phyloP scores from a whole-genome alignment of 2,113 vertebrate species.

The Saguinus imperator region DNA sequence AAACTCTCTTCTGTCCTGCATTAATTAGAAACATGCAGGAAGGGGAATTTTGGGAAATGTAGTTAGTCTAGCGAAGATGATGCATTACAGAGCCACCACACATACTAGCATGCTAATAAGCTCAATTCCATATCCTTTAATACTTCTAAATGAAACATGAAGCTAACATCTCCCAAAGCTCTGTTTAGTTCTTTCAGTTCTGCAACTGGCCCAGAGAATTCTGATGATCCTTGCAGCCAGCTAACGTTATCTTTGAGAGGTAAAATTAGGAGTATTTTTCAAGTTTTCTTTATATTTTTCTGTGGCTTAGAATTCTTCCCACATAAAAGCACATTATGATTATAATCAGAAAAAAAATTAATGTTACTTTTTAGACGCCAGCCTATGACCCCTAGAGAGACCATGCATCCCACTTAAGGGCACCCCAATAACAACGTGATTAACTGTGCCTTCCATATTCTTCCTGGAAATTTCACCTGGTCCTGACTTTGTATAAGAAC shows the following conservation, averaged over 20 bases:
- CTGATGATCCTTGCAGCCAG: not conserved
- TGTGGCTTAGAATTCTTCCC: not conserved
- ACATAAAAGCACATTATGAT: not conserved
- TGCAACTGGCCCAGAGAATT: not conserved
- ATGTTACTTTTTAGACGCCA: slow-evolving; percentile 2
- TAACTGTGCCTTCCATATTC: not conserved
- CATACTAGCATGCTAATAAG: not conserved
- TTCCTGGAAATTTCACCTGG: not conserved
- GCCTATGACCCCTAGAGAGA: not conserved
- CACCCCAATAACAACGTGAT: not conserved
- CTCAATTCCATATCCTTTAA: not conserved
- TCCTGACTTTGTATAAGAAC: not conserved
- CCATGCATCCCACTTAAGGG: not conserved
- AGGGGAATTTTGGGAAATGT: not conserved
- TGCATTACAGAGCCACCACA: not conserved
- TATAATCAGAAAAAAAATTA: slow-evolving; percentile 40
- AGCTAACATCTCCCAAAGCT: not conserved
- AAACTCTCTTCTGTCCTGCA: not conserved
- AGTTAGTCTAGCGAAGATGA: not conserved
- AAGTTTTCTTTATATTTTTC: slow-evolving; percentile 11
- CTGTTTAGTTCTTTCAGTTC: not conserved
- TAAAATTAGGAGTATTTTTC: not conserved
- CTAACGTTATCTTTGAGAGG: not conserved
- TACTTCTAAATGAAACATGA: slow-evolving; percentile 7
- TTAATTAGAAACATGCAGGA: not conserved